A percentile compares a stretch with the other conserved stretches of the same genome.
These are phyloP conservation scores for Pantelozetes paolii DNA, from an alignment of 2,888 invertebrate species.

Conservation along the genomic window DNA sequence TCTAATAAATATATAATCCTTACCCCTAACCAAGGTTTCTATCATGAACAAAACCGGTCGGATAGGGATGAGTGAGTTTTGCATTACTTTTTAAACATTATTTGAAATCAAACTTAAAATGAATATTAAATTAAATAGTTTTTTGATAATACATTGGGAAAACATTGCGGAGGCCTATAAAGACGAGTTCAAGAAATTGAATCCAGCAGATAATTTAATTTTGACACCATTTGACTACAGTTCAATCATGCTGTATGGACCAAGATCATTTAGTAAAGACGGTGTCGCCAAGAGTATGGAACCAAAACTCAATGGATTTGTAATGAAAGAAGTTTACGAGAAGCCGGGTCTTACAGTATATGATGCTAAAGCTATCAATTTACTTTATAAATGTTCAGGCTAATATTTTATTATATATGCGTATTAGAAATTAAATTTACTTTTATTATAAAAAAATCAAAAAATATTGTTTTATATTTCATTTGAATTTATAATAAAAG, in stretches of 20 bases:
- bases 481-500: too few relatives aligned
- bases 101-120: not conserved
- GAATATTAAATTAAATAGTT: conserved; percentile 5
- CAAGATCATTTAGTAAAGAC: conserved; percentile 35
- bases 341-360: conserved; percentile 36
- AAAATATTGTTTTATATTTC: too few relatives aligned
- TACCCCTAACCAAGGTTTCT: conserved; percentile 9
- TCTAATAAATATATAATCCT: too few relatives aligned
- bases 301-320: conserved; percentile 19
- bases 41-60: conserved; percentile 40
- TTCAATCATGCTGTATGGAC: conserved; percentile 38
- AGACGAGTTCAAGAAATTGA: conserved; percentile 22
- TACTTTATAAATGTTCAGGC: conserved; percentile 29
- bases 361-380: conserved; percentile 38
- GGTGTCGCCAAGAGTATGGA: conserved; percentile 23
- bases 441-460: too few relatives aligned
- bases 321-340: conserved; percentile 37
- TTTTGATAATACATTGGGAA: conserved; percentile 30
- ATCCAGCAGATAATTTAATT: conserved; percentile 32
- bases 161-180: conserved; percentile 29
- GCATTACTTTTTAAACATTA: too few relatives aligned
- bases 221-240: conserved; percentile 39
- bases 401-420: too few relatives aligned
- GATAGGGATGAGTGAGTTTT: conserved; percentile 36
- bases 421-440: too few relatives aligned